Conservation (phyloP, 2,797 vertebrate genomes). For the Fistularia commersonii region DNA sequence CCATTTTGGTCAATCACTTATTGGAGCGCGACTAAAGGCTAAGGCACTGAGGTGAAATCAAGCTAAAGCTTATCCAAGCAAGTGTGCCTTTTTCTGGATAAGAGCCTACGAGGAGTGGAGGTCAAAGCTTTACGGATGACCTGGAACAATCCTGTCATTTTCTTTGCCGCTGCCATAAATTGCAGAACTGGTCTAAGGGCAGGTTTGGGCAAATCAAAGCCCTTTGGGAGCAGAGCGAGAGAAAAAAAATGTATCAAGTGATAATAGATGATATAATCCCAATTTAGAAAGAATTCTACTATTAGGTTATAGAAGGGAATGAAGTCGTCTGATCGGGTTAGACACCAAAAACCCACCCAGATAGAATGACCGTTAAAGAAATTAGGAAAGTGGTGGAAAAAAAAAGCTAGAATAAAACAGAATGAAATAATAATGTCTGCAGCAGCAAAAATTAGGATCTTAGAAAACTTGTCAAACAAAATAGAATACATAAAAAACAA, state of each 20-base stretch:
- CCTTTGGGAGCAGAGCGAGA: conserved; percentile 8
- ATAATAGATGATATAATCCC: conserved; percentile 3
- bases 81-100: conserved; percentile 31
- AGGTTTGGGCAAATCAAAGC: conserved; percentile 3
- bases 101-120: conserved; percentile 28
- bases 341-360: background rate
- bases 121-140: conserved; percentile 37
- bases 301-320: conserved; percentile 3
- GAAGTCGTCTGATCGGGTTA: conserved; percentile 4
- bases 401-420: too few species aligned
- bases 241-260: conserved; percentile 1
- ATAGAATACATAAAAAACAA: too few species aligned
- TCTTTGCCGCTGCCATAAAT: too few species aligned
- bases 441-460: too few species aligned
- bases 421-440: too few species aligned
- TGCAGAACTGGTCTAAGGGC: background rate
- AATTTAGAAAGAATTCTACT: conserved; percentile 1
- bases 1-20: conserved; percentile 44
- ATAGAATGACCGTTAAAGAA: too few species aligned
- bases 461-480: too few species aligned
- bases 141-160: conserved; percentile 49
- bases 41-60: conserved; percentile 37
- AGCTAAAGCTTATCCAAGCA: conserved; percentile 26
- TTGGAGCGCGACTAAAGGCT: conserved; percentile 44
- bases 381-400: too few species aligned